Evolutionary conservation across 1,140 invertebrate species (phyloP), one percentile per base, ranked within the genome.

Genomic region (Bombus huntii): DNA sequence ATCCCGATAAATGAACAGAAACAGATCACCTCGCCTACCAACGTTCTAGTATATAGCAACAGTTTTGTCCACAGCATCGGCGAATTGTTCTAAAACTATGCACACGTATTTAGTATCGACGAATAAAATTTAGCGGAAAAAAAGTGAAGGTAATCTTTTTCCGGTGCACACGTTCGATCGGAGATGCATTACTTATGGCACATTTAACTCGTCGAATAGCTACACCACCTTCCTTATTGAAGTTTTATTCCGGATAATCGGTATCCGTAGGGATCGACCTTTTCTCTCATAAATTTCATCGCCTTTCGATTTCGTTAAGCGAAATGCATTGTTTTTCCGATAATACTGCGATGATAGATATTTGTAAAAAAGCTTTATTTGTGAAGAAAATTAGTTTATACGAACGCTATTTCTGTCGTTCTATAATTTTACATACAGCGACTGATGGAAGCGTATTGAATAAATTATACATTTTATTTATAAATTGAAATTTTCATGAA

Each of bases 171-270:
- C 82, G 85, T 92, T 89, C 73, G 72, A 86, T 90, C 80, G 91
- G 70, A 86, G 91, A 83, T 78, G 85, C 91, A 85, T 92, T 92
- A 92, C 83, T 92, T 78, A 89, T 87, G 82, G 82, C 73, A 90
- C 91, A 92, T 92, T 92, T 89, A 89, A 82, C 83, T 72, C 85
- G 28, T 57, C 59, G 83, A 84, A 83, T 78, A 62, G 78, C 75
- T 72, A 71, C 59, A 37, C 34, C 68, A 53, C 53, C 39, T 82
- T 84, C 73, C 82, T 65, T 68, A 68, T 70, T 73, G 15, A 42
- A 88, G 42, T 87, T 91, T 91, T 87, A 88, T 88, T 72, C 68
- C 44, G 82, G 68, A 73, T 89, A 87, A 90, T 90, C 81, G 57
- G 15, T 73, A 53, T 62, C 25, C 22, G 4, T 28, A 81, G 53